phyloP scores from a whole-genome alignment of 2,797 vertebrate genomes.

The Dermochelys coriacea region DNA sequence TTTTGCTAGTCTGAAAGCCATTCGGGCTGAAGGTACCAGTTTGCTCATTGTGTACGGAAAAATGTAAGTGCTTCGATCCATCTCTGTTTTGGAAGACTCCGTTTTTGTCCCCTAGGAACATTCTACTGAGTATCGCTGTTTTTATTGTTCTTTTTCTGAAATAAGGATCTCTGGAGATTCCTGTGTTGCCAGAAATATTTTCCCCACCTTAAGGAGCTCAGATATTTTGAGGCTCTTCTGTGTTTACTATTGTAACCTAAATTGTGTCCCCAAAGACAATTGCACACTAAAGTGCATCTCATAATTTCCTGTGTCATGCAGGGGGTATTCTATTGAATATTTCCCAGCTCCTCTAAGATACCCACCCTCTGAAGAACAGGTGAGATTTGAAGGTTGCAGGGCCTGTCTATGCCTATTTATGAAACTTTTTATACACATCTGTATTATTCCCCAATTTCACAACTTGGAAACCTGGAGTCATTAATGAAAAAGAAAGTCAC shows the following conservation, averaged over 20 bases:
- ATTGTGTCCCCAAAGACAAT: neutral
- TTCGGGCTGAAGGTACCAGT: neutral
- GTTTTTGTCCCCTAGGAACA: too few relatives aligned
- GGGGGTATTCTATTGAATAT: neutral
- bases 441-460: neutral
- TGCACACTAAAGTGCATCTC: neutral
- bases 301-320: slow-evolving; percentile 32
- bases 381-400: neutral
- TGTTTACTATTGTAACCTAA: slow-evolving; percentile 18
- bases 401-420: neutral
- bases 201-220: slow-evolving; percentile 6
- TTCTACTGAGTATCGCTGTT: too few relatives aligned
- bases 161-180: accelerated
- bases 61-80: neutral
- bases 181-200: neutral
- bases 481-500: neutral
- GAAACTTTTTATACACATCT: neutral
- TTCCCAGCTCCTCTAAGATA: neutral
- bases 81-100: neutral
- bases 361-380: neutral
- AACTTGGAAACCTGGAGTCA: slow-evolving; percentile 3
- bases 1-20: slow-evolving; percentile 7
- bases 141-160: slow-evolving; percentile 16
- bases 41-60: slow-evolving; percentile 2
- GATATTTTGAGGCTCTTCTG: neutral